Evolutionary conservation across 2,888 invertebrate species (phyloP).

Genomic region (Anticlea derivata): DNA sequence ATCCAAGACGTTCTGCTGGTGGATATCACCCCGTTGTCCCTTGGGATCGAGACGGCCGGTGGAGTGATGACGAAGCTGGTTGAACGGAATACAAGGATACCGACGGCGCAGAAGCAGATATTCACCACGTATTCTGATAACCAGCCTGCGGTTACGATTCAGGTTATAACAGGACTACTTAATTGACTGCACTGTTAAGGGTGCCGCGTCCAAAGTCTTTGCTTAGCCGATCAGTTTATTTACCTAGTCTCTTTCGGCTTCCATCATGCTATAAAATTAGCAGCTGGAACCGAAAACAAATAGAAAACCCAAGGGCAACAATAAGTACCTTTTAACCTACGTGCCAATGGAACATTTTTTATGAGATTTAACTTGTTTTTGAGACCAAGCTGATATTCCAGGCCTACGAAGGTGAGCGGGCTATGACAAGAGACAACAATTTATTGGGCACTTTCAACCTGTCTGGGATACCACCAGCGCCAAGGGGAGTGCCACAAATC

Average conservation of each 20-base stretch:
- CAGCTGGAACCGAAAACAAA: too few species aligned
- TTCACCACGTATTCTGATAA: conserved; percentile 97
- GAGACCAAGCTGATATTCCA: conserved; percentile 41
- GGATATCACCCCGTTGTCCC: conserved; percentile 90
- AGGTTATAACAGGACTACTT: too few species aligned
- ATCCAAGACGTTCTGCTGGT: conserved; percentile 93
- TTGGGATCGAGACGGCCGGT: conserved; percentile 93
- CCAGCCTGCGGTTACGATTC: conserved; percentile 94
- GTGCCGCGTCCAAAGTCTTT: too few species aligned
- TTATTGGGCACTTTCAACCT: conserved; percentile 91
- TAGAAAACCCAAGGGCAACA: too few species aligned
- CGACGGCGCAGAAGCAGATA: conserved; percentile 90
- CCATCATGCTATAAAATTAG: too few species aligned
- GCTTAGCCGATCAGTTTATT: too few species aligned
- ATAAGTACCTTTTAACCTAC: too few species aligned
- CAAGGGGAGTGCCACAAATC: conserved; percentile 90
- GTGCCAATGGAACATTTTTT: too few species aligned
- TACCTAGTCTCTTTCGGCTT: too few species aligned
- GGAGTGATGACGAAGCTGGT: conserved; percentile 94
- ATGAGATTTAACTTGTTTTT: too few species aligned
- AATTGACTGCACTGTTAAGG: too few species aligned
- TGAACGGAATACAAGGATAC: conserved; percentile 91
- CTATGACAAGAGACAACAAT: conserved; percentile 96
- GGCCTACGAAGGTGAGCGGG: conserved; percentile 94
- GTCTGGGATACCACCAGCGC: conserved; percentile 93